phyloP scores from a whole-genome alignment of 2,888 invertebrate species.

The Drosophila birchii region DNA sequence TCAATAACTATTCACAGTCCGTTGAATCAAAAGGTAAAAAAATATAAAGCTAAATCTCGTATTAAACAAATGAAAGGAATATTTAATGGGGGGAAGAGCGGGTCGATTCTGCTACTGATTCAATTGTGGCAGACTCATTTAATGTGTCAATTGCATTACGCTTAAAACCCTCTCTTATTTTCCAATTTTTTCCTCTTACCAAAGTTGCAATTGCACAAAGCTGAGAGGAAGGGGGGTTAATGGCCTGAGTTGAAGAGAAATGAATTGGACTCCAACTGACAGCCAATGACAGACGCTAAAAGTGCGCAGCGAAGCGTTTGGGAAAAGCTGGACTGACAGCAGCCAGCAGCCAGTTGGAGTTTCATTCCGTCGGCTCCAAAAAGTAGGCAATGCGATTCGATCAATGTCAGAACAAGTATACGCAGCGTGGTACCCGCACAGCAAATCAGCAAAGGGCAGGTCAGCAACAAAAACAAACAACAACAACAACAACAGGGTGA shows the following conservation, averaged over 20 bases:
- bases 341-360: background rate
- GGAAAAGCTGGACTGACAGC: slow-evolving; percentile 13
- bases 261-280: slow-evolving; percentile 35
- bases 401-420: slow-evolving; percentile 38
- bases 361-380: slow-evolving; percentile 17
- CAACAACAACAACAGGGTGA: background rate
- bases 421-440: slow-evolving; percentile 32
- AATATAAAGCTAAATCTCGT: slow-evolving; percentile 5
- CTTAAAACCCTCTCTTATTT: slow-evolving; percentile 2
- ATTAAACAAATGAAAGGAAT: slow-evolving; percentile 26
- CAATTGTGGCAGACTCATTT: slow-evolving; percentile 37
- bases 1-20: slow-evolving; percentile 30
- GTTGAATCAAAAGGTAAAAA: background rate
- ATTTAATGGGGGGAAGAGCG: slow-evolving; percentile 17
- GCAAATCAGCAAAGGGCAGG: slow-evolving; percentile 45
- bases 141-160: slow-evolving; percentile 47
- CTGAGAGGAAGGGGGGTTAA: background rate
- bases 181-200: background rate
- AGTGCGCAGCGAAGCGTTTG: slow-evolving; percentile 34
- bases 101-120: slow-evolving; percentile 19
- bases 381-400: slow-evolving; percentile 43
- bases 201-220: slow-evolving; percentile 33
- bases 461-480: slow-evolving; percentile 35
- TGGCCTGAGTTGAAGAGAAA: slow-evolving; percentile 8
- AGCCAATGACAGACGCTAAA: slow-evolving; percentile 39